Evolutionary conservation across 1,140 invertebrate genomes (phyloP), one percentile per base, ranked within the genome.

Genomic region (Batillaria attramentaria): DNA sequence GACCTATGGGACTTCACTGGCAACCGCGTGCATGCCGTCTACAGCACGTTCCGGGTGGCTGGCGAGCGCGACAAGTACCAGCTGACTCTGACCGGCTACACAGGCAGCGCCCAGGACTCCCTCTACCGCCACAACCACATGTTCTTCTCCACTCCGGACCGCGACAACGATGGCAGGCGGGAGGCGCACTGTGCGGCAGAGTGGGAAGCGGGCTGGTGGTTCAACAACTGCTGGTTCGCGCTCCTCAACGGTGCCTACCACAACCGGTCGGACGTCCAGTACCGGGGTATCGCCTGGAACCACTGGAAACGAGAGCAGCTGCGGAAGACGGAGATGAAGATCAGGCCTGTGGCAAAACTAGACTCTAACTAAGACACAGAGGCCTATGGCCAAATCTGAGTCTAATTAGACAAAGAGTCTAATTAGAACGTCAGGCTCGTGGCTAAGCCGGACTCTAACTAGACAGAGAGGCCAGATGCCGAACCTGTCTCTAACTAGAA

Each of bases 231-330:
- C 91, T 97, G 97, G 89, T 96, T 96, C 89, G 96, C 95, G 4
- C 97, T 97, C 91, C 93, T 98, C 42, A 98, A 98, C 89, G 97
- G 96, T 3, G 94, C 95, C 79, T 97, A 97, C 89, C 95, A 94
- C 78, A 92, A 97, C 37, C 95, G 95, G 16, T 86, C 87, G 13
- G 83, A 88, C 6, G 91, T 97, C 37, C 95, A 95, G 13, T 97
- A 96, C 95, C 96, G 96, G 87, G 95, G 97, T 84, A 94, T 94
- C 4, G 93, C 94, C 16, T 94, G 93, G 83, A 97, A 97, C 86
- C 95, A 96, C 86, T 97, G 96, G 96, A 91, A 91, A 69, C 82
- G 85, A n/a, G 96, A 97, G 86, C 96, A 96, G 6, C 94, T 98
- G 6, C 93, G 94, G n/a, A 93, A 93, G 42, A 95, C 94, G 57